Evolutionary conservation across 2,797 vertebrate species (phyloP), one percentile per base, ranked within the genome.

Genomic region (Argentina silus): DNA sequence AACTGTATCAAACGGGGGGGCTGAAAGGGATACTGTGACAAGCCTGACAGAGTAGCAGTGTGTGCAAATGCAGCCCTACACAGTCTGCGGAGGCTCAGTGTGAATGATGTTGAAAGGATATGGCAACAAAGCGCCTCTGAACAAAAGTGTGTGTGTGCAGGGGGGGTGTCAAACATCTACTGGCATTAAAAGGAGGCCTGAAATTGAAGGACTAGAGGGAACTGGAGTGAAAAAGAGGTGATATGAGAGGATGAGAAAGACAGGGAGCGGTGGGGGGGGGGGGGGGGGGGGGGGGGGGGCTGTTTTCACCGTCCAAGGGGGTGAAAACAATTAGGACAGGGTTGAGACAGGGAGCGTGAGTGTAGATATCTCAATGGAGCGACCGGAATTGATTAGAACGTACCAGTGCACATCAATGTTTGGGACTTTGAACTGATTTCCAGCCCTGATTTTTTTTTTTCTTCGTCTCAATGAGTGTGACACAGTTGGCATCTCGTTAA

Each of bases 141-240:
- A 50, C 64, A 27, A 51, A 61, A 77, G 45, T 56, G 11, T 64
- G 48, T 45, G 70, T 64, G 27, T 70, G 69, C 48, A 57, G 55
- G 21, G 73, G 10, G 43, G 36, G 50, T 47, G 65, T 74, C n/a
- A 0, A 74, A 68, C 70, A 2, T 59, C 67, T 42, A 57, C 55
- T 62, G 15, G 9, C 48, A 36, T 14, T 42, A 72, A 80, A 70
- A 72, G 72, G 74, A 63, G 55, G 21, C 69, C 36, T 56, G 48
- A 66, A 73, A 71, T 78, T 70, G 72, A 67, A 17, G 85, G 69
- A 80, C 70, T 45, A 21, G 69, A 69, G 74, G 81, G 69, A 83
- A 67, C 66, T 36, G 69, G 75, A 85, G 74, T 82, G 85, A 82
- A 79, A 85, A 78, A 74, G 78, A 81, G 77, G 73, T 77, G 80